Evolutionary conservation across 2,888 invertebrate species (phyloP).

Genomic region (Ischnura elegans): DNA sequence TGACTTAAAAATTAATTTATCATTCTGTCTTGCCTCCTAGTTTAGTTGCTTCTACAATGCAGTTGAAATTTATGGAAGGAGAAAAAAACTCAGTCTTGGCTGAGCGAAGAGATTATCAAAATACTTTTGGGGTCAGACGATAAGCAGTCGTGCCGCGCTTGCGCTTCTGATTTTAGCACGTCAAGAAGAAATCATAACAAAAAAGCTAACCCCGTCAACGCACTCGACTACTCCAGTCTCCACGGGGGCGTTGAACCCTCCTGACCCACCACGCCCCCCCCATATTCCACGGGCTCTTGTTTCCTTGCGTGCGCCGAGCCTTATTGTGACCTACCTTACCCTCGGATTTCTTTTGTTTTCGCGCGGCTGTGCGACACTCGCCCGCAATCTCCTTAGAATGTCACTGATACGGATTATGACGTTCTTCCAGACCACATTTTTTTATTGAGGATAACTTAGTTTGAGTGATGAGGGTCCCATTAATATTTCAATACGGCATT

Average conservation of each 20-base stretch:
- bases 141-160: too few species aligned
- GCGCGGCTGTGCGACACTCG: not conserved
- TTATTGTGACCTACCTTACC: not conserved
- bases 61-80: too few species aligned
- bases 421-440: not conserved
- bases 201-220: not conserved
- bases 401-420: not conserved
- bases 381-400: not conserved
- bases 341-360: not conserved
- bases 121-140: too few species aligned
- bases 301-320: constrained; percentile 1
- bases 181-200: not conserved
- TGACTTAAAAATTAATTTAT: too few species aligned
- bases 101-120: too few species aligned
- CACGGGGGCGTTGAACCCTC: not conserved
- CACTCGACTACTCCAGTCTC: not conserved
- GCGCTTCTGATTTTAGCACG: too few species aligned
- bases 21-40: too few species aligned
- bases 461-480: not conserved
- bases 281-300: not conserved
- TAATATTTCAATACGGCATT: not conserved
- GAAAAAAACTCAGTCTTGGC: too few species aligned
- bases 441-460: not conserved
- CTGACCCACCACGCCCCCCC: not conserved
- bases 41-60: too few species aligned